A percentile compares a stretch with the other conserved stretches of the same genome.
Conservation (phyloP, 2,113 vertebrate genomes). For the Mustela lutreola region DNA sequence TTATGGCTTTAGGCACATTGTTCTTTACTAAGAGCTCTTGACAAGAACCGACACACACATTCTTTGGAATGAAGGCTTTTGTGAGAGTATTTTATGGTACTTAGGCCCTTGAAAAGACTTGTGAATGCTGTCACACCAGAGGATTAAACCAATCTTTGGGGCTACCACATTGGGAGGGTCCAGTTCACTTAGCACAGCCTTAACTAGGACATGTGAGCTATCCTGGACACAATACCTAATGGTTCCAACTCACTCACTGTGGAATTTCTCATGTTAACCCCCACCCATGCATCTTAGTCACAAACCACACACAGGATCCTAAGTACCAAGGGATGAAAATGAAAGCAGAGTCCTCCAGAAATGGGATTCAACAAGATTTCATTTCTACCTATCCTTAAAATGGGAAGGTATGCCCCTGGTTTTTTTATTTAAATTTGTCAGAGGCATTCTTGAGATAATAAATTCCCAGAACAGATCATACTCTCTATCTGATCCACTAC, state of each 20-base stretch:
- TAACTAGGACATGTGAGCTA: slow-evolving; percentile 67
- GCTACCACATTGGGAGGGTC: slow-evolving; percentile 56
- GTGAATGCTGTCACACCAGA: slow-evolving; percentile 74
- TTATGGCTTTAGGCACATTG: slow-evolving; percentile 79
- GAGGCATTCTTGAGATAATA: neutral
- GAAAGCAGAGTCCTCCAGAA: slow-evolving; percentile 21
- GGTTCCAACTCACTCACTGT: neutral
- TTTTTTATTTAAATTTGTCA: slow-evolving; percentile 24
- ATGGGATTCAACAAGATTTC: neutral
- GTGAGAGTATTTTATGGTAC: slow-evolving; percentile 79
- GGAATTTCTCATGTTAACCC: slow-evolving; percentile 56
- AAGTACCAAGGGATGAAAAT: neutral
- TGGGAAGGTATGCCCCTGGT: neutral
- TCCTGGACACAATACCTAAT: slow-evolving; percentile 22
- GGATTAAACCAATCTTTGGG: slow-evolving; percentile 78
- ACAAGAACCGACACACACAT: slow-evolving; percentile 78
- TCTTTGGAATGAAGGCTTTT: slow-evolving; percentile 81
- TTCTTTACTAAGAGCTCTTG: slow-evolving; percentile 75
- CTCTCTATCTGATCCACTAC: neutral
- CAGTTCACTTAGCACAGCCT: slow-evolving; percentile 68
- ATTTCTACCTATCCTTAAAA: neutral
- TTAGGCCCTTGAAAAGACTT: slow-evolving; percentile 79
- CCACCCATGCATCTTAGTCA: slow-evolving; percentile 36
- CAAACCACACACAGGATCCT: slow-evolving; percentile 41
- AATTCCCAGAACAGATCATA: neutral